Evolutionary conservation across 2,797 vertebrate species (phyloP).

Genomic region (Luscinia luscinia): DNA sequence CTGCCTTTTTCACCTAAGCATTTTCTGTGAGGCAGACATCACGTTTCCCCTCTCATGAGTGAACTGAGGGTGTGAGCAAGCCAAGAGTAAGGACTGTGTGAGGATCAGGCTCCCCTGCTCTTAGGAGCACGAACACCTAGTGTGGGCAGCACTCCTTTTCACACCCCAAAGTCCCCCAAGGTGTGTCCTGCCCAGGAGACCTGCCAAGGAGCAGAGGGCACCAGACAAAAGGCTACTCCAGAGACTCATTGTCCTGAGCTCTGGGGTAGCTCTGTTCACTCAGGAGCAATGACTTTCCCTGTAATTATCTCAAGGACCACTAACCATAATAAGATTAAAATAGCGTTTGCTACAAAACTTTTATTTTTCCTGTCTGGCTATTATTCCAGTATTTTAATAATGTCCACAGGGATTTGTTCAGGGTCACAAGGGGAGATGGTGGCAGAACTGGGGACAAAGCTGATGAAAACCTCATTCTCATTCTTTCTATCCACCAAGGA

Average conservation of each 20-base stretch:
- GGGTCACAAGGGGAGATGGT: background rate
- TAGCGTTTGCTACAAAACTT: background rate
- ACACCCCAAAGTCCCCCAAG: background rate
- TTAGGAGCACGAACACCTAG: background rate
- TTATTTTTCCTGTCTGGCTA: background rate
- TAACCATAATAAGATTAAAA: background rate
- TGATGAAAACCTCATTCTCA: background rate
- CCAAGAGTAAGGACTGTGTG: background rate
- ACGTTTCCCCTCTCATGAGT: background rate
- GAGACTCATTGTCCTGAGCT: background rate
- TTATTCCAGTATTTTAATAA: background rate
- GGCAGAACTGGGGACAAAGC: background rate
- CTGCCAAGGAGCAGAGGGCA: background rate
- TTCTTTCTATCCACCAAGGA: background rate
- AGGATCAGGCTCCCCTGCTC: background rate
- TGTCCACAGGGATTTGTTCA: background rate
- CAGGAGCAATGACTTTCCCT: background rate
- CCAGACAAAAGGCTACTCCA: background rate
- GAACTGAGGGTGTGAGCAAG: background rate
- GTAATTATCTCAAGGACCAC: background rate
- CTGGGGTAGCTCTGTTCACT: background rate
- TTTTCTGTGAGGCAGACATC: background rate
- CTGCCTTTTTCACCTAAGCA: background rate
- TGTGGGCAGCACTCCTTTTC: fast-evolving
- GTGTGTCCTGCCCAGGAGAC: background rate